These are phyloP conservation scores for Fundulus diaphanus DNA, from an alignment of 2,797 vertebrate species.

Conservation along the genomic window DNA sequence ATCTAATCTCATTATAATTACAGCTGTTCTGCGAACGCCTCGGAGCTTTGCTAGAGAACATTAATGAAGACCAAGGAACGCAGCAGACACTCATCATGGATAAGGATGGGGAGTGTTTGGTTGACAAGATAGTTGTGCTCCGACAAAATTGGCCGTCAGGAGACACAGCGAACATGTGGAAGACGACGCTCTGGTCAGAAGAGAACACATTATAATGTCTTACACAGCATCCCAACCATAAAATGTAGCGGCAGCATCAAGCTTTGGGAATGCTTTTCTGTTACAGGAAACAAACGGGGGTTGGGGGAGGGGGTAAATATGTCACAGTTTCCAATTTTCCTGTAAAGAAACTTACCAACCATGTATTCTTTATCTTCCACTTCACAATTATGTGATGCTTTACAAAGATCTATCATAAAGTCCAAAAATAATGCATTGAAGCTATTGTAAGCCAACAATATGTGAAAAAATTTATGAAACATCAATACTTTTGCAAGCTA, in stretches of 20 bases:
- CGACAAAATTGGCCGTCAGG: too few species aligned
- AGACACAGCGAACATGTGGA: too few species aligned
- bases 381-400: not conserved
- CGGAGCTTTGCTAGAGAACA: not conserved
- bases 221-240: not conserved
- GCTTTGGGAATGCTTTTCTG: not conserved
- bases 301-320: too few species aligned
- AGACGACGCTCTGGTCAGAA: too few species aligned
- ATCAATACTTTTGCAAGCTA: not conserved
- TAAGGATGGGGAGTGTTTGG: too few species aligned
- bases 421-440: not conserved
- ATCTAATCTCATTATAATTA: not conserved
- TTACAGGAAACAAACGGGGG: not conserved
- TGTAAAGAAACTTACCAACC: not conserved
- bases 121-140: too few species aligned
- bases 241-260: not conserved
- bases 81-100: not conserved
- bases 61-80: not conserved
- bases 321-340: not conserved
- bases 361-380: not conserved
- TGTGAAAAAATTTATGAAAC: not conserved
- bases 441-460: not conserved
- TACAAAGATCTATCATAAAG: too few species aligned
- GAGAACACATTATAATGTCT: too few species aligned
- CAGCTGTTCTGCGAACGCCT: not conserved